Conservation (phyloP, 2,888 invertebrate genomes). For the Cylloceria caligata region DNA sequence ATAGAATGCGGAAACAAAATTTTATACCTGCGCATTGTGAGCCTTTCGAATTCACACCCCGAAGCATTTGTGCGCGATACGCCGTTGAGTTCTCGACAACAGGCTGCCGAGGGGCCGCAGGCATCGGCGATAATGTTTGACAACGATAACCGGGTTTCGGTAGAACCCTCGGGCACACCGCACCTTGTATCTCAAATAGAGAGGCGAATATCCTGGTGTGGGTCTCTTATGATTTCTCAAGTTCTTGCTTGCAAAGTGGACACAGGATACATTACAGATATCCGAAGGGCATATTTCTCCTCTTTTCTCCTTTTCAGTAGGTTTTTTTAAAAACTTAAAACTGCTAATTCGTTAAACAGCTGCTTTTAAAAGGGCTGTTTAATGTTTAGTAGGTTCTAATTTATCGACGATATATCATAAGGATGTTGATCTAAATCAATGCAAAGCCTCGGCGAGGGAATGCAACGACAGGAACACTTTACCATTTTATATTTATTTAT, state of each 20-base stretch:
- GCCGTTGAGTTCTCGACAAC: constrained; percentile 50
- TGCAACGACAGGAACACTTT: neutral
- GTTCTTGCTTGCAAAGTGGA: constrained; percentile 18
- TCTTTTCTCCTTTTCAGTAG: neutral
- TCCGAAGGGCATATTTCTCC: neutral
- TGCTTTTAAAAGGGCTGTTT: neutral
- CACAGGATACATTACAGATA: neutral
- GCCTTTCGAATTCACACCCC: constrained; percentile 54
- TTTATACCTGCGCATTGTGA: constrained; percentile 30
- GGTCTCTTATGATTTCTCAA: constrained; percentile 28
- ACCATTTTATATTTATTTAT: constrained; percentile 9
- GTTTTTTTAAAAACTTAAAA: neutral
- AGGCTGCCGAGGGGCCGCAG: constrained; percentile 23
- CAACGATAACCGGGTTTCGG: constrained; percentile 42
- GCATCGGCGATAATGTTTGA: constrained; percentile 38
- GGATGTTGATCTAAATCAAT: constrained; percentile 8
- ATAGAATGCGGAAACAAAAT: constrained; percentile 13
- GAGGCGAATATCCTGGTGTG: constrained; percentile 11
- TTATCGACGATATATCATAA: neutral
- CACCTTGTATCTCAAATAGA: constrained; percentile 11
- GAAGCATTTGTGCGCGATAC: constrained; percentile 33
- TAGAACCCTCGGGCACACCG: constrained; percentile 7
- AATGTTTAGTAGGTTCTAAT: neutral
- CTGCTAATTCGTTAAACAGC: neutral
- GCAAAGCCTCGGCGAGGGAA: neutral